Conservation (phyloP, 2,113 vertebrate species). For the Oxyura jamaicensis region DNA sequence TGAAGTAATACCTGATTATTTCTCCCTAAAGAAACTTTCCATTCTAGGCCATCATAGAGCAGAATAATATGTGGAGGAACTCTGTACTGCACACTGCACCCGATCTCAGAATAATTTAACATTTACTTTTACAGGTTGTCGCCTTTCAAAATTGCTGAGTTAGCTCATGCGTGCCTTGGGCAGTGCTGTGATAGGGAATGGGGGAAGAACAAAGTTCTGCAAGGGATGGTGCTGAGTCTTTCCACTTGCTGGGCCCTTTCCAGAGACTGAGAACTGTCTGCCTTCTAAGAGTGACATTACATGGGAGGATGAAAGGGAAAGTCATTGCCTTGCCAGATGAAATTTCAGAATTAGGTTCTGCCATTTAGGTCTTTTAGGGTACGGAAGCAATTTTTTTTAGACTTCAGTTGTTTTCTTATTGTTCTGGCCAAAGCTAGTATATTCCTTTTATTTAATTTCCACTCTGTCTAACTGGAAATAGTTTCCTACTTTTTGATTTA, state of each 20-base stretch:
- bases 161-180: fast-evolving
- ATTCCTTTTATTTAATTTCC: constrained; percentile 43
- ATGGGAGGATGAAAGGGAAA: not conserved
- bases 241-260: not conserved
- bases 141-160: not conserved
- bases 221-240: not conserved
- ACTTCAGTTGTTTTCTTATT: not conserved
- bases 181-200: not conserved
- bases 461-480: not conserved
- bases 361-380: not conserved
- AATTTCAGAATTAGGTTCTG: not conserved
- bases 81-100: not conserved
- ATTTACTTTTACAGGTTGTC: not conserved
- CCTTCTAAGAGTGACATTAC: not conserved
- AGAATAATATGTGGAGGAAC: not conserved
- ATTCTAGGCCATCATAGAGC: not conserved
- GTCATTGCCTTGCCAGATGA: not conserved
- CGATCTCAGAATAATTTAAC: not conserved
- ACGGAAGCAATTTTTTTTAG: constrained; percentile 2
- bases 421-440: not conserved
- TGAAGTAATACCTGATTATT: constrained; percentile 52
- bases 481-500: constrained; percentile 41
- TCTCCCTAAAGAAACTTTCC: constrained; percentile 41
- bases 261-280: not conserved
- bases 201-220: not conserved